Percentiles rank a stretch among this genome's conserved stretches.
These are phyloP conservation scores for Neria commutata DNA, from an alignment of 2,888 invertebrate genomes.

Conservation along the genomic window DNA sequence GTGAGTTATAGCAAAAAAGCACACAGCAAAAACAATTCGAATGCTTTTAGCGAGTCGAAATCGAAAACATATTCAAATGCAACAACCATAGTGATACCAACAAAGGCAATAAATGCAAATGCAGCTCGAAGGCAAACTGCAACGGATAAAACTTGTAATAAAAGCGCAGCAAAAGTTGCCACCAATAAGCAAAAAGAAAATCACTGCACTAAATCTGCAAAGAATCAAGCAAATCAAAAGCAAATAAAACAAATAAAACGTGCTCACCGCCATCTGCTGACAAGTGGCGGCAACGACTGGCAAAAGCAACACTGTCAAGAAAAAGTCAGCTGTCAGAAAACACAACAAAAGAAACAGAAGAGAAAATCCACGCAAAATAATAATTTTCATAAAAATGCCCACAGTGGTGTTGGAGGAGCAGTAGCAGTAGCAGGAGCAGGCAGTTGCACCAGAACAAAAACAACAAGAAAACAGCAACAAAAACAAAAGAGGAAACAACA, in stretches of 20 bases:
- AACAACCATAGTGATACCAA: constrained; percentile 23
- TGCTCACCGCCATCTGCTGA: constrained; percentile 60
- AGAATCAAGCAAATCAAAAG: constrained; percentile 45
- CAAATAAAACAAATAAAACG: constrained; percentile 47
- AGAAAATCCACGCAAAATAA: constrained; percentile 36
- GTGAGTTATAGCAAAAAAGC: constrained; percentile 48
- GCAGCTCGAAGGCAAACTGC: constrained; percentile 11
- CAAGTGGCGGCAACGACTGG: constrained; percentile 53
- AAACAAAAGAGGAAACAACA: constrained; percentile 4
- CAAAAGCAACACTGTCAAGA: constrained; percentile 29
- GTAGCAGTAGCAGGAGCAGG: constrained; percentile 16
- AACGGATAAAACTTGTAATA: background rate
- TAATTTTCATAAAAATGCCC: constrained; percentile 31
- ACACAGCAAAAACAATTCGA: constrained; percentile 11
- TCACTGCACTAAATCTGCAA: constrained; percentile 26
- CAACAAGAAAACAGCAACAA: constrained; percentile 14
- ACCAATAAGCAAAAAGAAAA: constrained; percentile 25
- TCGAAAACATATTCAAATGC: constrained; percentile 22
- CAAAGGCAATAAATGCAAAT: constrained; percentile 10
- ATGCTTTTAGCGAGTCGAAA: constrained; percentile 17
- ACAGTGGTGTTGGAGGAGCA: constrained; percentile 25
- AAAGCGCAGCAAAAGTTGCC: constrained; percentile 19
- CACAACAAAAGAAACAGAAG: constrained; percentile 36
- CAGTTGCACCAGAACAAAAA: constrained; percentile 28
- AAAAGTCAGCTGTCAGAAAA: constrained; percentile 19